These are phyloP conservation scores for Hirtodrosophila alboralis DNA, from an alignment of 2,888 invertebrate genomes.

Conservation along the genomic window DNA sequence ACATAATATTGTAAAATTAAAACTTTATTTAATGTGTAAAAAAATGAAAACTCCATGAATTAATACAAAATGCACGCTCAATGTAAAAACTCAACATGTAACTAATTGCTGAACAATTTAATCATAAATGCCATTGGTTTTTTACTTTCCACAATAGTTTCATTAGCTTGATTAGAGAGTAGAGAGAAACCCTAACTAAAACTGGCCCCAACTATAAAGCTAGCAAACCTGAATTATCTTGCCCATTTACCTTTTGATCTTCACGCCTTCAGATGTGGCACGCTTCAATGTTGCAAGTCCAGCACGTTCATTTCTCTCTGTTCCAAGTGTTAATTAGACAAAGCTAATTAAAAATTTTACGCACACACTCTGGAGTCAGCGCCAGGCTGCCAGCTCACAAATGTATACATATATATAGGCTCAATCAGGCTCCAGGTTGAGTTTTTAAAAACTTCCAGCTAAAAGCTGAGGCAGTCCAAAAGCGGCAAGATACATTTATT, in stretches of 20 bases:
- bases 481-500: constrained; percentile 74
- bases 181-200: too few relatives aligned
- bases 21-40: too few relatives aligned
- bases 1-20: too few relatives aligned
- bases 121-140: too few relatives aligned
- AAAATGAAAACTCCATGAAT: too few relatives aligned
- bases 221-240: constrained; percentile 7
- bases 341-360: constrained; percentile 76
- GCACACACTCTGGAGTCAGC: constrained; percentile 60
- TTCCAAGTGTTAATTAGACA: constrained; percentile 76
- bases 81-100: too few relatives aligned
- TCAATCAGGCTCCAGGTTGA: constrained; percentile 33
- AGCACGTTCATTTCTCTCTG: constrained; percentile 39
- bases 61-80: too few relatives aligned
- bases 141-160: background rate
- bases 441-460: constrained; percentile 12
- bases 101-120: too few relatives aligned
- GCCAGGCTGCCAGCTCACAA: constrained; percentile 33
- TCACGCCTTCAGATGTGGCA: constrained; percentile 71
- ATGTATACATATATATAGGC: constrained; percentile 31
- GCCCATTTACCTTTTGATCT: constrained; percentile 57
- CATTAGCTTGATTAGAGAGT: background rate
- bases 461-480: constrained; percentile 46
- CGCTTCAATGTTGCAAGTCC: constrained; percentile 56
- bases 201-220: background rate